Percentiles rank a stretch among this genome's conserved stretches.
Conservation (phyloP, 2,113 vertebrate species). For the Limnothrissa miodon region DNA sequence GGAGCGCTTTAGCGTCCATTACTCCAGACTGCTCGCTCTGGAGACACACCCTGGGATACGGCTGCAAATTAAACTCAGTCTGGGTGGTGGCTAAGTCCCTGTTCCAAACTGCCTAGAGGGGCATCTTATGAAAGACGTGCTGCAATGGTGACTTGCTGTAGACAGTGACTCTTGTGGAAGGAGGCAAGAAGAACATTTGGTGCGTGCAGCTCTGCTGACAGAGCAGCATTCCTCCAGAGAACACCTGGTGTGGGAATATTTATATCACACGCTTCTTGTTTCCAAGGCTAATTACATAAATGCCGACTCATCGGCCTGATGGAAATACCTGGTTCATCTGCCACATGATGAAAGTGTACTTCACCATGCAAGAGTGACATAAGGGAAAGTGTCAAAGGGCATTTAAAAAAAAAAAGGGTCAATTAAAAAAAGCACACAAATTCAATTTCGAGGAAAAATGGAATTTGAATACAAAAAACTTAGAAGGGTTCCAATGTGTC, state of each 20-base stretch:
- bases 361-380: neutral
- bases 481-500: too few species aligned
- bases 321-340: neutral
- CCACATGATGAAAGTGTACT: neutral
- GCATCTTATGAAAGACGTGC: constrained; percentile 15
- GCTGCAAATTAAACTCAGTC: constrained; percentile 32
- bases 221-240: constrained; percentile 32
- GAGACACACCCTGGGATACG: constrained; percentile 28
- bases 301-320: constrained; percentile 25
- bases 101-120: neutral
- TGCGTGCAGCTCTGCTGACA: constrained; percentile 3
- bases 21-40: constrained; percentile 31
- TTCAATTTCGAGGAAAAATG: too few species aligned
- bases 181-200: neutral
- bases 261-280: neutral
- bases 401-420: too few species aligned
- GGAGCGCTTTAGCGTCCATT: constrained; percentile 31
- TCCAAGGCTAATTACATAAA: constrained; percentile 38
- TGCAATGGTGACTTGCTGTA: constrained; percentile 8
- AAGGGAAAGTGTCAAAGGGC: neutral
- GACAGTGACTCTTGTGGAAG: constrained; percentile 21
- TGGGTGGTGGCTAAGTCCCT: constrained; percentile 21
- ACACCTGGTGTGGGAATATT: constrained; percentile 34
- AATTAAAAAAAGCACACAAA: too few species aligned
- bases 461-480: too few species aligned